Conservation (phyloP, 2,113 vertebrate species). For the Willisornis vidua region DNA sequence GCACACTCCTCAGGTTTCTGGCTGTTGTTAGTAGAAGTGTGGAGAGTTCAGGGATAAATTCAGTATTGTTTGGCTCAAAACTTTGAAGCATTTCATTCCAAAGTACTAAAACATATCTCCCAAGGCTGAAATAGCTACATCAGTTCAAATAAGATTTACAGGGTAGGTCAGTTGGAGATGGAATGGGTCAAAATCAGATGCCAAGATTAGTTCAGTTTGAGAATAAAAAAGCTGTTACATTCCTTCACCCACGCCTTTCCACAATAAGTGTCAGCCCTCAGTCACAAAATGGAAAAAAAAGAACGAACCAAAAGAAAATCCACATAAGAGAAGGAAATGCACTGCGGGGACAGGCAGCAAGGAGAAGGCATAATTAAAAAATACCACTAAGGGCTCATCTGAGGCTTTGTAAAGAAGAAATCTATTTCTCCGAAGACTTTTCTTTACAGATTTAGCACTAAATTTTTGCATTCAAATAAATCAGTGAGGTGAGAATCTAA, state of each 20-base stretch:
- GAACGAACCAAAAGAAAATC: not conserved
- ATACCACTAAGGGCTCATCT: not conserved
- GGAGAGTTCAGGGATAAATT: not conserved
- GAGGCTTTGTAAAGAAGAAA: not conserved
- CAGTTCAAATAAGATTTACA: not conserved
- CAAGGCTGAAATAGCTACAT: not conserved
- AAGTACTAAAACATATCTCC: not conserved
- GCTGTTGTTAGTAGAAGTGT: not conserved
- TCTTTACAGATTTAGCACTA: not conserved
- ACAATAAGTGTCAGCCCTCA: not conserved
- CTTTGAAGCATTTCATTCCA: not conserved
- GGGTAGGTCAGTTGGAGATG: not conserved
- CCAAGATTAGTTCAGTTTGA: constrained; percentile 16
- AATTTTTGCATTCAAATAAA: not conserved
- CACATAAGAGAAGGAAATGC: not conserved
- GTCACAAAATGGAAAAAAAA: not conserved
- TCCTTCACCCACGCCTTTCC: not conserved
- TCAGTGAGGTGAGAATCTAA: not conserved
- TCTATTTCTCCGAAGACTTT: not conserved
- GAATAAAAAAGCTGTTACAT: not conserved
- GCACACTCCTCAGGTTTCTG: not conserved
- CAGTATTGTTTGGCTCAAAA: not conserved
- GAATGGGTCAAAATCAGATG: not conserved
- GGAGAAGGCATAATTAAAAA: not conserved
- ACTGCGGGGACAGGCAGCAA: not conserved